Conservation (phyloP, 2,113 vertebrate species). For the Hiodon alosoides region DNA sequence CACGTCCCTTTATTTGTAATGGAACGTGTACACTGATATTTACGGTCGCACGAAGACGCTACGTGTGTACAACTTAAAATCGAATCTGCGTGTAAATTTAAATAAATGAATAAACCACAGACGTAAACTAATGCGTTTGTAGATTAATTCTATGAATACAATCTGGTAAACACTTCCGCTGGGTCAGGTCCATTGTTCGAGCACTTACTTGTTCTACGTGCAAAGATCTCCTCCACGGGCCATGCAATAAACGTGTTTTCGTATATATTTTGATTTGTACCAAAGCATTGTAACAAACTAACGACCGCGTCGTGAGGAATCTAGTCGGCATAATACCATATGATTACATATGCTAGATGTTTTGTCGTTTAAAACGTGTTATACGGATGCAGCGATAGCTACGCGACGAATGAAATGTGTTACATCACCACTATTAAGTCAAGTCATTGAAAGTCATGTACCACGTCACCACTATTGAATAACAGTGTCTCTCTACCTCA, state of each 20-base stretch:
- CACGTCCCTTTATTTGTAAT: no score
- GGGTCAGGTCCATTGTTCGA: not conserved
- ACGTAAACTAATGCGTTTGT: not conserved
- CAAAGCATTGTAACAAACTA: not conserved
- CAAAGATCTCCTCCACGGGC: slow-evolving; percentile 20
- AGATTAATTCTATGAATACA: not conserved
- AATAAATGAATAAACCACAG: no score
- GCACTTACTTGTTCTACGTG: slow-evolving; percentile 42
- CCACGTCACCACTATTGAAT: no score
- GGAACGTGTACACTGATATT: not conserved
- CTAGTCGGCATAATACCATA: no score
- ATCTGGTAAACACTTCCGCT: not conserved
- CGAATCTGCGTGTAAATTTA: no score
- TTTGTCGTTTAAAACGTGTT: no score
- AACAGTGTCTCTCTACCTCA: no score
- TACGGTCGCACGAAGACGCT: not conserved
- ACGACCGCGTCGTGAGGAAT: no score
- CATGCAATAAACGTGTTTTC: not conserved
- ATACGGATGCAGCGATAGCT: not conserved
- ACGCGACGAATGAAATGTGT: slow-evolving; percentile 5
- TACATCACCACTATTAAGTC: slow-evolving; percentile 14
- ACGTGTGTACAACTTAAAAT: no score
- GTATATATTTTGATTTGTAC: not conserved
- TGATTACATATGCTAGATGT: no score
- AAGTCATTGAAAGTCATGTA: not conserved